These are phyloP conservation scores for Caenorhabditis parvicauda DNA, from an alignment of 2,888 invertebrate species.

Conservation along the genomic window DNA sequence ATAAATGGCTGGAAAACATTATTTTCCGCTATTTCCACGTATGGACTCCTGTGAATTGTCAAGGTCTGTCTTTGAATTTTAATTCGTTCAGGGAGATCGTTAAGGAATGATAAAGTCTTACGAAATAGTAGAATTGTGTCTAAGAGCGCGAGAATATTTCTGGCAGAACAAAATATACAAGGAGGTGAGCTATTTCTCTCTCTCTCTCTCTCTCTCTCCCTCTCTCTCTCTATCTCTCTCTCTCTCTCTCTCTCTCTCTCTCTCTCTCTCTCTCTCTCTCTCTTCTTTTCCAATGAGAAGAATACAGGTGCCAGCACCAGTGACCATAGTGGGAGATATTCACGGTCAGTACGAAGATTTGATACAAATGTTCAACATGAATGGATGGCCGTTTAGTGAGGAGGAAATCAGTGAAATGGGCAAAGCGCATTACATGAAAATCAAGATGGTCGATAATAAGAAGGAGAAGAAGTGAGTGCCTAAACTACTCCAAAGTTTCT, in stretches of 20 bases:
- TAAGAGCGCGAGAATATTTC: conserved; percentile 48
- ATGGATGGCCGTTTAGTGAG: conserved; percentile 37
- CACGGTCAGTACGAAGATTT: conserved; percentile 82
- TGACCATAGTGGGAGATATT: conserved; percentile 97
- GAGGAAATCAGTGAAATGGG: conserved; percentile 30
- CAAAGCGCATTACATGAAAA: not conserved
- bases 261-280: not conserved
- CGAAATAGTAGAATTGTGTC: conserved; percentile 50
- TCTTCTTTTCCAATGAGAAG: conserved; percentile 1
- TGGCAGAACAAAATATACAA: conserved; percentile 35
- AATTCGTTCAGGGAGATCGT: too few relatives aligned
- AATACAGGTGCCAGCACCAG: conserved; percentile 81
- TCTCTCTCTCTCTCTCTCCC: not conserved
- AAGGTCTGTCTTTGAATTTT: too few relatives aligned
- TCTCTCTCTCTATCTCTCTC: not conserved
- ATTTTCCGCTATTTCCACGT: conserved; percentile 29
- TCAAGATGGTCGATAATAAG: conserved; percentile 5
- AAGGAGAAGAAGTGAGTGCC: too few relatives aligned
- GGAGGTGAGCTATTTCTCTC: conserved; percentile 3
- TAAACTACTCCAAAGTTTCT: too few relatives aligned
- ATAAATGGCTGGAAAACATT: conserved; percentile 29
- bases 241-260: too few relatives aligned
- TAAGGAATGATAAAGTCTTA: conserved; percentile 41
- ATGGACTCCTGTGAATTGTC: conserved; percentile 42
- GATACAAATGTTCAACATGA: conserved; percentile 44